Base-by-base conservation (phyloP, 2,888 invertebrate species). In the Melinopterus prodromus region DNA sequence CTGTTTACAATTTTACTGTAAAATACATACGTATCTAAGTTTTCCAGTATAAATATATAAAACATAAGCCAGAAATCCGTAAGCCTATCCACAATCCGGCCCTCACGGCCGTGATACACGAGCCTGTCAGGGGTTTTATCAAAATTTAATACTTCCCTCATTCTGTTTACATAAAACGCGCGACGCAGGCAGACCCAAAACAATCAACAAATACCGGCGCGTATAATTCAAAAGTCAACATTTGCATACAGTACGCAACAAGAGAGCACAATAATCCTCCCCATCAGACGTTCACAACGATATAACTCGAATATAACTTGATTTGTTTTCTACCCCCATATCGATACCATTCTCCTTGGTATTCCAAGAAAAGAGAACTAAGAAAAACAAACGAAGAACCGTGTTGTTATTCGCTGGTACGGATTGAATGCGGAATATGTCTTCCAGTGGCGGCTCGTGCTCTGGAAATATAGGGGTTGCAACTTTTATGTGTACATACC, bases 181-280 rank as follows among this genome's bases (percentile, higher is more conserved):
- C n/a, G n/a, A n/a, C n/a, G n/a, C n/a, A 53, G 3, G 53, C 12
- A 6, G 53, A 7, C 12, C 2, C 53, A 53, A 53, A 53, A 53
- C 53, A 26, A 26, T 26, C 26, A 26, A 26, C 26, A 53, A 53
- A 53, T 53, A 53, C 53, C 9, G 5, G 53, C 9, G 53, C 53
- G 53, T 53, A 53, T 53, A 53, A 53, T 53, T 53, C 53, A 53
- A 53, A 53, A 53, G 53, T 53, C 53, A 53, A 53, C 53, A 53
- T 53, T 53, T 53, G 53, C 53, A 53, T 53, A 53, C 53, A 9
- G 53, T 53, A 53, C 53, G 53, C 53, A 53, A 53, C 53, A 53
- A 53, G 53, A 53, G 53, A 53, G 53, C 53, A 53, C 53, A 53
- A 53, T 53, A 53, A 53, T 53, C 53, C 53, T 9, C 7, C 9